phyloP scores from a whole-genome alignment of 1,140 invertebrate species.

The Drosophila seguyi region DNA sequence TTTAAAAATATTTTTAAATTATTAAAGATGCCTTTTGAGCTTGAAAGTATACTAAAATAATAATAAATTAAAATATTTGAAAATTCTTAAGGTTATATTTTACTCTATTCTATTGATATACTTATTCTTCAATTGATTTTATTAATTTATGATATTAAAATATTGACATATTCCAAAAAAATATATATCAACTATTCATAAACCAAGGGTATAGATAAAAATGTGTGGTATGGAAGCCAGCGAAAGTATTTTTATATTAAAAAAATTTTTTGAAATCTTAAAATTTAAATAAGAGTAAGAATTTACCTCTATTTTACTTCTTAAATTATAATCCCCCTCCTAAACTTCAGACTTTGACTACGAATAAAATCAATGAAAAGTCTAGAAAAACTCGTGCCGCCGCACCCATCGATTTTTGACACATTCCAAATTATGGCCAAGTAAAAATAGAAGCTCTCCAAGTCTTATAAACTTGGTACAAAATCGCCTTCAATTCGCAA shows the following conservation, averaged over 20 bases:
- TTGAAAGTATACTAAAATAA: too few species aligned
- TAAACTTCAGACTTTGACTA: neutral
- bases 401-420: slow-evolving; percentile 16
- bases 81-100: too few species aligned
- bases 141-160: neutral
- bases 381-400: neutral
- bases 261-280: too few species aligned
- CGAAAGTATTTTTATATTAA: too few species aligned
- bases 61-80: too few species aligned
- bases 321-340: neutral
- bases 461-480: neutral
- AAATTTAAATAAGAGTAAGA: neutral
- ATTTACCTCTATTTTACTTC: neutral
- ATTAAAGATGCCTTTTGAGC: neutral
- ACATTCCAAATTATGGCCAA: slow-evolving; percentile 10
- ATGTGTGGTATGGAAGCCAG: too few species aligned
- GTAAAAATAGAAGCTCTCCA: neutral
- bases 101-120: too few species aligned
- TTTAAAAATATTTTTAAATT: too few species aligned
- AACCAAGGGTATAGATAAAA: neutral
- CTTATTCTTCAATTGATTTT: neutral
- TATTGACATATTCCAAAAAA: neutral
- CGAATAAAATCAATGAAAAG: neutral
- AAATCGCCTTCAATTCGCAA: slow-evolving; percentile 20
- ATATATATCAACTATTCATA: neutral